A percentile compares a stretch with the other conserved stretches of the same genome.
Evolutionary conservation across 1,140 invertebrate genomes (phyloP).

Genomic region (Diploscapter pachys): DNA sequence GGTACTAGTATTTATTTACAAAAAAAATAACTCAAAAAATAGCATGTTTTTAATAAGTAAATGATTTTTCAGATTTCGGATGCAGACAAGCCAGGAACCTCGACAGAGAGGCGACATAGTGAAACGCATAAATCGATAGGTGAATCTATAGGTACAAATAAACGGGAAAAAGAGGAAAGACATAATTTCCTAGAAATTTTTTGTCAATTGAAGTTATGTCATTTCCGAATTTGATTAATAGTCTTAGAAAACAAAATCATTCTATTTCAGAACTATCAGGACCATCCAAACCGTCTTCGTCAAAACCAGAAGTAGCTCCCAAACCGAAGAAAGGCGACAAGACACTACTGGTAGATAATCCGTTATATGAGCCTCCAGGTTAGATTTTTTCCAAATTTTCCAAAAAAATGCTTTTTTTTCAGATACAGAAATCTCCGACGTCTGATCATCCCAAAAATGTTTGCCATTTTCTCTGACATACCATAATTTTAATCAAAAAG

Average conservation of each 20-base stretch:
- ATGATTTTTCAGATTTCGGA: slow-evolving; percentile 5
- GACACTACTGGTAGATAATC: slow-evolving; percentile 16
- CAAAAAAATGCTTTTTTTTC: background rate
- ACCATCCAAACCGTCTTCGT: background rate
- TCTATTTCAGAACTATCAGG: no score
- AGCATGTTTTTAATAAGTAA: background rate
- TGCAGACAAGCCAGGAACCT: slow-evolving; percentile 7
- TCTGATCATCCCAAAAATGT: background rate
- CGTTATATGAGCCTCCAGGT: background rate
- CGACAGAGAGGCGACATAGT: slow-evolving; percentile 2
- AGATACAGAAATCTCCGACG: slow-evolving; percentile 15
- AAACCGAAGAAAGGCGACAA: slow-evolving; percentile 11
- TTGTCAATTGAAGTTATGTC: background rate
- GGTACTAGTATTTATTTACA: background rate
- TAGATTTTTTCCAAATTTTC: no score
- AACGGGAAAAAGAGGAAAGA: background rate
- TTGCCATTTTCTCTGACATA: no score
- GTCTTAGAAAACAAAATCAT: slow-evolving; percentile 10
- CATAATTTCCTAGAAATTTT: background rate
- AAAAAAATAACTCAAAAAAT: background rate
- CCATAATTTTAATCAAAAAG: no score
- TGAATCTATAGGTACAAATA: background rate
- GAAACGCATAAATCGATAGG: background rate
- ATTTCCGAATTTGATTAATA: background rate
- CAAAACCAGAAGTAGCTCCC: slow-evolving; percentile 5